A percentile compares a stretch with the other conserved stretches of the same genome.
Evolutionary conservation across 2,888 invertebrate genomes (phyloP).

Genomic region (Dromius quadrimaculatus): DNA sequence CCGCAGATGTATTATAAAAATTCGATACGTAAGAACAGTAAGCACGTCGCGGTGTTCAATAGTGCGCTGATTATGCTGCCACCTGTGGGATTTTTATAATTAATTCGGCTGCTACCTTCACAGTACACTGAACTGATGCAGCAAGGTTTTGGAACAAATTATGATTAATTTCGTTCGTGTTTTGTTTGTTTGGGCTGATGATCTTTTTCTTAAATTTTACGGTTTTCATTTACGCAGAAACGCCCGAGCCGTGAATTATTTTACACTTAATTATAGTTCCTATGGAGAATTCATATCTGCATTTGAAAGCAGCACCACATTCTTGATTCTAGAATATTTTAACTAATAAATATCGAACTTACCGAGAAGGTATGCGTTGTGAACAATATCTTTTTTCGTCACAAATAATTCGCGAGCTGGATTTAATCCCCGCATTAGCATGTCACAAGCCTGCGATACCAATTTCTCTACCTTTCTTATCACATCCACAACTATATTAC

Average conservation of each 20-base stretch:
- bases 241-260: conserved; percentile 41
- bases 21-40: neutral
- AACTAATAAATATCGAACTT: conserved; percentile 21
- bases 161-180: conserved; percentile 35
- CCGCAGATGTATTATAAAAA: conserved; percentile 37
- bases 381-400: conserved; percentile 18
- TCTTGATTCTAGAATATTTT: neutral
- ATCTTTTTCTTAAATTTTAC: conserved; percentile 40
- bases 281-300: neutral
- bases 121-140: neutral
- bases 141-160: conserved; percentile 1
- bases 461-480: conserved; percentile 22
- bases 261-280: conserved; percentile 4
- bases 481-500: conserved; percentile 38
- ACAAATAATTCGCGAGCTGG: neutral
- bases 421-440: conserved; percentile 44
- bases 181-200: conserved; percentile 38
- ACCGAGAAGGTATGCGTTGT: conserved; percentile 11
- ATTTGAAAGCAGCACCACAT: neutral
- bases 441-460: conserved; percentile 37
- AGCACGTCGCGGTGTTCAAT: conserved; percentile 1
- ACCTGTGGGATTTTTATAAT: conserved; percentile 42
- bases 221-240: conserved; percentile 42
- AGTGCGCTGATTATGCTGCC: conserved; percentile 17
- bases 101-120: conserved; percentile 15